Percentiles rank a stretch among this genome's conserved stretches.
Conservation (phyloP, 35 echinoderm and acorn worm genomes). For the Diadema setosum region DNA sequence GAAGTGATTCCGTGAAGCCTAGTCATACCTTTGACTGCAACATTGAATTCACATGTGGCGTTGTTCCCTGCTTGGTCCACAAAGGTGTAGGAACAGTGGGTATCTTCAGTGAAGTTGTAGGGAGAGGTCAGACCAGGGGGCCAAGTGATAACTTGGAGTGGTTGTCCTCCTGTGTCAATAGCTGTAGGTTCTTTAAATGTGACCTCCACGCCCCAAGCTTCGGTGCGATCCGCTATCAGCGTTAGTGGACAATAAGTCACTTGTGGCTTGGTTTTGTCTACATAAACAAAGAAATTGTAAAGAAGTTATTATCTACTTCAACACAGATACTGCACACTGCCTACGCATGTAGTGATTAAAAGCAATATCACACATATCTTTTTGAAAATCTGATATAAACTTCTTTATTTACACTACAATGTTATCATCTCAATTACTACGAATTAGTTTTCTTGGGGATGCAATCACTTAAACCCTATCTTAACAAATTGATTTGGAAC, state of each 20-base stretch:
- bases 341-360: too few relatives aligned
- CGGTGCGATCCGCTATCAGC: neutral
- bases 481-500: too few relatives aligned
- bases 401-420: too few relatives aligned
- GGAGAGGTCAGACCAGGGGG: constrained; percentile 55
- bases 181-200: constrained; percentile 43
- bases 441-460: too few relatives aligned
- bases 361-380: too few relatives aligned
- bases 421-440: too few relatives aligned
- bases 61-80: constrained; percentile 25
- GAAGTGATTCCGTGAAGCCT: too few relatives aligned
- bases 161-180: constrained; percentile 27
- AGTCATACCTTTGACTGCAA: constrained; percentile 42
- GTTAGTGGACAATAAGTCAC: constrained; percentile 53
- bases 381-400: too few relatives aligned
- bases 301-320: neutral
- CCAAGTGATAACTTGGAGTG: neutral
- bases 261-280: constrained; percentile 41
- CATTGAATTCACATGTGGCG: constrained; percentile 25
- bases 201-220: neutral
- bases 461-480: too few relatives aligned
- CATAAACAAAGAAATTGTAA: neutral
- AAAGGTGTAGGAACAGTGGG: constrained; percentile 47
- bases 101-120: constrained; percentile 46
- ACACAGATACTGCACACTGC: too few relatives aligned